phyloP scores from a whole-genome alignment of 1,140 invertebrate species.

The Ylistrum balloti region DNA sequence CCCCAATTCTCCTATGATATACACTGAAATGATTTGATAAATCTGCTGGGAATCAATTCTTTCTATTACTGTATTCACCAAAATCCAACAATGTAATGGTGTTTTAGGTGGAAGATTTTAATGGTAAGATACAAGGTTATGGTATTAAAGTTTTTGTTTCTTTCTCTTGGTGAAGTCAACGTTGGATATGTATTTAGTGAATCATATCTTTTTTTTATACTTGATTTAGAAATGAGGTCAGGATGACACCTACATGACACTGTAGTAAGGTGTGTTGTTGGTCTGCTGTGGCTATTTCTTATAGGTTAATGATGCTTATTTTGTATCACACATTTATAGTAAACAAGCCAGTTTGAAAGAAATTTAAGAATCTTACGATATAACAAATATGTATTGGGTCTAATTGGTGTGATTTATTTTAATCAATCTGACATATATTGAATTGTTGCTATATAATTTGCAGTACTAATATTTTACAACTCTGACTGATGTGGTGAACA shows the following conservation, averaged over 20 bases:
- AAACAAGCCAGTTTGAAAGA: not conserved
- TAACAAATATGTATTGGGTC: not conserved
- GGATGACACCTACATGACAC: not conserved
- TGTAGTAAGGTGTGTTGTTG: slow-evolving; percentile 26
- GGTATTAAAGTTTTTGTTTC: not conserved
- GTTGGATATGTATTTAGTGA: not conserved
- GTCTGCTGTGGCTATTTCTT: not conserved
- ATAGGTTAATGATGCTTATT: not conserved
- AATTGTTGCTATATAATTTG: too few species aligned
- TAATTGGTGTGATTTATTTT: too few species aligned
- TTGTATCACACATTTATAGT: not conserved
- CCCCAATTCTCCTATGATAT: too few species aligned
- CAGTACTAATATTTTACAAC: too few species aligned
- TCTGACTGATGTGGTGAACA: too few species aligned
- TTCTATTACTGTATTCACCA: too few species aligned
- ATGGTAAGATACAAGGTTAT: not conserved
- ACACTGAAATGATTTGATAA: too few species aligned
- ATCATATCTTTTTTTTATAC: not conserved
- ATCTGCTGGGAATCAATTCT: too few species aligned
- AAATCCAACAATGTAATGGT: not conserved
- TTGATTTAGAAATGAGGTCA: not conserved
- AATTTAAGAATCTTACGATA: not conserved
- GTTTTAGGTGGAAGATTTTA: not conserved
- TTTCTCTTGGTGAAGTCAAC: too few species aligned
- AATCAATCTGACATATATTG: too few species aligned